Evolutionary conservation across 2,888 invertebrate genomes (phyloP).

Genomic region (Steromphala cineraria): DNA sequence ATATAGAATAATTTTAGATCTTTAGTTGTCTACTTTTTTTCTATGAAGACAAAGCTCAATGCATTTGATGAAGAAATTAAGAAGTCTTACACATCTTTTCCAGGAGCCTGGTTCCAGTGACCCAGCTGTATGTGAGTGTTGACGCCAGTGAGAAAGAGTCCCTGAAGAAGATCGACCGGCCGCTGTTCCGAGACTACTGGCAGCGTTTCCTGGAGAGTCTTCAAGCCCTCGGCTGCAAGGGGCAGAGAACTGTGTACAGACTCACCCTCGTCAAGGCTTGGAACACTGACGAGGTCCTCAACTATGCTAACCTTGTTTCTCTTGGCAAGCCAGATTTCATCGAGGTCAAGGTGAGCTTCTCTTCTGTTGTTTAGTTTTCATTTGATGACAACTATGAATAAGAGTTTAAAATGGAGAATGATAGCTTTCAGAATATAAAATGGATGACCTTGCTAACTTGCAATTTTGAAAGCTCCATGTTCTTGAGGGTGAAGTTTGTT

Average conservation of each 20-base stretch:
- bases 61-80: too few relatives aligned
- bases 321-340: constrained; percentile 80
- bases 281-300: constrained; percentile 79
- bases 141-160: constrained; percentile 79
- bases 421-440: too few relatives aligned
- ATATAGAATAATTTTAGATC: too few relatives aligned
- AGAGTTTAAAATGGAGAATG: too few relatives aligned
- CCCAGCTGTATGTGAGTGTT: constrained; percentile 80
- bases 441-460: too few relatives aligned
- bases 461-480: too few relatives aligned
- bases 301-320: constrained; percentile 78
- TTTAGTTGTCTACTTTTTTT: too few relatives aligned
- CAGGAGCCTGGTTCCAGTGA: constrained; percentile 77
- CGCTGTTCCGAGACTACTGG: constrained; percentile 80
- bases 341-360: constrained; percentile 78
- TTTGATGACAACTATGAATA: too few relatives aligned
- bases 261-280: constrained; percentile 79
- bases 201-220: constrained; percentile 78
- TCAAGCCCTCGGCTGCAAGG: constrained; percentile 77
- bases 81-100: constrained; percentile 17
- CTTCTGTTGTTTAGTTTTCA: too few relatives aligned
- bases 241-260: constrained; percentile 80
- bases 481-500: too few relatives aligned
- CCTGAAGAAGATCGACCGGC: constrained; percentile 79
- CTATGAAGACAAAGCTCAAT: too few relatives aligned